These are phyloP conservation scores for Imbricaverruca yamaguchii DNA, from an alignment of 2,888 invertebrate species.

Conservation along the genomic window DNA sequence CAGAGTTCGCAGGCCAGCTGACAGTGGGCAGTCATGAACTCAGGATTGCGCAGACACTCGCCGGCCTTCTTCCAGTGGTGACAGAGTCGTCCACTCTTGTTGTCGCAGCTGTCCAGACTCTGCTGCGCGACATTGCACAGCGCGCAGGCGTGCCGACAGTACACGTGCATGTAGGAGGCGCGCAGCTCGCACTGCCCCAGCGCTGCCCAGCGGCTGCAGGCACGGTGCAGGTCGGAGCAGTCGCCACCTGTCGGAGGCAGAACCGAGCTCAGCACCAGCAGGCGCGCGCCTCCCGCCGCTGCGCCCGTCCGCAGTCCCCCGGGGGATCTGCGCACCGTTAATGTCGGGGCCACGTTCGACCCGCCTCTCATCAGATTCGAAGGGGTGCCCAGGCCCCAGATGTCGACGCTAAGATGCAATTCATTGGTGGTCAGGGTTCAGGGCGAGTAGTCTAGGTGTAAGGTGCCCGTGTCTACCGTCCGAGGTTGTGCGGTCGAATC, in stretches of 20 bases:
- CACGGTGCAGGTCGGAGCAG: neutral
- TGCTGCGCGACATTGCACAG: neutral
- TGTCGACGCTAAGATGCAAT: too few relatives aligned
- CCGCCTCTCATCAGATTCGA: too few relatives aligned
- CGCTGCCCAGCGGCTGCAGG: neutral
- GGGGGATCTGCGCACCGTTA: too few relatives aligned
- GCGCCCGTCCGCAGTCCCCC: too few relatives aligned
- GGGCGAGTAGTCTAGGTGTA: too few relatives aligned
- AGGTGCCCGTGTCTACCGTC: too few relatives aligned
- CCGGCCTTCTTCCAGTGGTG: neutral
- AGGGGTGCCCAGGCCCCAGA: too few relatives aligned
- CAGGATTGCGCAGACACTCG: neutral
- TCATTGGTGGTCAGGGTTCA: too few relatives aligned
- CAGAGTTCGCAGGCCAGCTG: neutral
- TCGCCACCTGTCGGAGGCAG: neutral
- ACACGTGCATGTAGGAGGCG: conserved; percentile 8
- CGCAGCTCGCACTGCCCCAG: neutral
- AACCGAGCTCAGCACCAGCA: too few relatives aligned
- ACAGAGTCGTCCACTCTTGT: neutral
- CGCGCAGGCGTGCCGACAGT: neutral
- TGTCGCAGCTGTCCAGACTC: neutral
- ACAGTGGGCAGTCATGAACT: neutral
- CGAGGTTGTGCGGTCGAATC: too few relatives aligned
- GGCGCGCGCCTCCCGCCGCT: too few relatives aligned
- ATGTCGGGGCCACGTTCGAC: too few relatives aligned